phyloP scores from a whole-genome alignment of 2,888 invertebrate species.

The Harpalus rufipes region DNA sequence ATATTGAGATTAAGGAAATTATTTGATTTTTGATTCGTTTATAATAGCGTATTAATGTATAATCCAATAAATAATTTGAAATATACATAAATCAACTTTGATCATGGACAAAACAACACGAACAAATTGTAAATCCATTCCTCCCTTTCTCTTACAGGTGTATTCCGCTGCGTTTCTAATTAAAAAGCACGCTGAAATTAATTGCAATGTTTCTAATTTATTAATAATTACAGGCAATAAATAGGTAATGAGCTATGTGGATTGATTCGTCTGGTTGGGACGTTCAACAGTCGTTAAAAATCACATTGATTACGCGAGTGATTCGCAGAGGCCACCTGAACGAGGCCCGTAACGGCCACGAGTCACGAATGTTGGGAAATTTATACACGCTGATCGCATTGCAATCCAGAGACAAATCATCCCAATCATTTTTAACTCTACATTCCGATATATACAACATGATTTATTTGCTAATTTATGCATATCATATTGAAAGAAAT shows the following conservation, averaged over 20 bases:
- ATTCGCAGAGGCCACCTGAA: slow-evolving; percentile 61
- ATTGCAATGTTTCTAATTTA: slow-evolving; percentile 53
- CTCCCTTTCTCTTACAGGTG: slow-evolving; percentile 36
- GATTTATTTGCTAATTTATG: slow-evolving; percentile 5
- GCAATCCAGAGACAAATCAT: slow-evolving; percentile 42
- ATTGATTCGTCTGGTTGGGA: slow-evolving; percentile 44
- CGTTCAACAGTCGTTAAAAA: slow-evolving; percentile 56
- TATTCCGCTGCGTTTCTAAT: slow-evolving; percentile 23
- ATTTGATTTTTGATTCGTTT: no score
- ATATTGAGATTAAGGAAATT: no score
- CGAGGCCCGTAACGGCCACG: slow-evolving; percentile 8
- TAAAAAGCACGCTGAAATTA: slow-evolving; percentile 34
- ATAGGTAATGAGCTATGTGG: slow-evolving; percentile 41
- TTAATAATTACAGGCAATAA: slow-evolving; percentile 55
- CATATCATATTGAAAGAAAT: not conserved
- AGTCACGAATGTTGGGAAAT: slow-evolving; percentile 58
- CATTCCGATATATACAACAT: not conserved
- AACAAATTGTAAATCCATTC: not conserved
- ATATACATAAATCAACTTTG: not conserved
- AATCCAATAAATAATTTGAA: not conserved
- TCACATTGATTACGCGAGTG: slow-evolving; percentile 50
- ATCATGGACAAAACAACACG: not conserved
- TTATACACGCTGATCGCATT: slow-evolving; percentile 33
- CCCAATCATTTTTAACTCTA: not conserved
- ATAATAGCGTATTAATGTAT: not conserved